These are phyloP conservation scores for Chaetura pelagica DNA, from an alignment of 2,113 vertebrate species.

Conservation along the genomic window DNA sequence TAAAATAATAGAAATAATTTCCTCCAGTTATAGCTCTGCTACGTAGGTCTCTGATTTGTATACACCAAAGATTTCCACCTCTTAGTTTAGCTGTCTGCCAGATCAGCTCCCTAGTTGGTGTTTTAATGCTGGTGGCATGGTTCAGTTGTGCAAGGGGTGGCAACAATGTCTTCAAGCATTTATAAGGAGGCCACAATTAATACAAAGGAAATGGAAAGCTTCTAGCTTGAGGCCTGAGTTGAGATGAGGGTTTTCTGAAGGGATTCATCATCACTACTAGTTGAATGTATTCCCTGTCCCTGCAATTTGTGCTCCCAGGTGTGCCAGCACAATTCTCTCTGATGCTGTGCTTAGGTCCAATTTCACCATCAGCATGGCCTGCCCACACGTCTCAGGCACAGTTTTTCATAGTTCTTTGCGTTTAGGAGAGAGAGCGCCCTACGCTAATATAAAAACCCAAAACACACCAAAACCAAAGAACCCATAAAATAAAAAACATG, in stretches of 20 bases:
- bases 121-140: background rate
- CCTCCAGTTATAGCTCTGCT: background rate
- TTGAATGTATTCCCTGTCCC: background rate
- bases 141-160: background rate
- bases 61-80: background rate
- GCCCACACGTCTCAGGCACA: background rate
- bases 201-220: background rate
- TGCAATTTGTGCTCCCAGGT: background rate
- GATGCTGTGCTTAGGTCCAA: background rate
- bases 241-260: background rate
- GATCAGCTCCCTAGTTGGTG: background rate
- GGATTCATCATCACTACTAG: background rate
- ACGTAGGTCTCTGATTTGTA: background rate
- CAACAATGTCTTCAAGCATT: background rate
- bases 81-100: background rate
- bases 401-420: background rate
- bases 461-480: background rate
- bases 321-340: background rate
- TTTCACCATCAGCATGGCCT: background rate
- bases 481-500: background rate
- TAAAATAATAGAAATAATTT: background rate
- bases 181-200: background rate
- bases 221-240: background rate
- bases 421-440: background rate
- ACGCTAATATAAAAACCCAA: background rate